Percentiles rank a stretch among this genome's conserved stretches.
These are phyloP conservation scores for Drosophila murphyi DNA, from an alignment of 1,140 invertebrate species.

Conservation along the genomic window DNA sequence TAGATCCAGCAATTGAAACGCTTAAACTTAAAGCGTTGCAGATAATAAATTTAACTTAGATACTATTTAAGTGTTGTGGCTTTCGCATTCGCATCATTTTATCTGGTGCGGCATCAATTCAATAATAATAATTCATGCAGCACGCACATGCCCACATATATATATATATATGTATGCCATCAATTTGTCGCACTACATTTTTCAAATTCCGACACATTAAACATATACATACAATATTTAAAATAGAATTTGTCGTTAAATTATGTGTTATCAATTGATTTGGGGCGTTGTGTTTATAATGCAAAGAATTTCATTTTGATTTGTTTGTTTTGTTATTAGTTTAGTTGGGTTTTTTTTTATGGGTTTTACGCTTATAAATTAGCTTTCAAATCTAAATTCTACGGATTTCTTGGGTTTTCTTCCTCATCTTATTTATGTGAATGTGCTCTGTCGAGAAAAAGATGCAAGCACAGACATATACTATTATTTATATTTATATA, in stretches of 20 bases:
- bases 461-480: slow-evolving; percentile 70
- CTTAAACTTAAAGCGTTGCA: slow-evolving; percentile 69
- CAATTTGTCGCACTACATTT: not conserved
- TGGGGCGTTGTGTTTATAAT: slow-evolving; percentile 45
- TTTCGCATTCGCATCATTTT: slow-evolving; percentile 42
- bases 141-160: slow-evolving; percentile 34
- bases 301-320: slow-evolving; percentile 71
- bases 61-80: slow-evolving; percentile 74
- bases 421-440: slow-evolving; percentile 47
- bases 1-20: slow-evolving; percentile 78
- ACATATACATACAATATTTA: slow-evolving; percentile 77
- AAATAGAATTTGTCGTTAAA: slow-evolving; percentile 72
- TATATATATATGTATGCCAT: not conserved
- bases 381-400: slow-evolving; percentile 68
- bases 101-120: slow-evolving; percentile 46
- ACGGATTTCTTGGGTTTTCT: slow-evolving; percentile 53
- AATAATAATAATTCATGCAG: slow-evolving; percentile 65
- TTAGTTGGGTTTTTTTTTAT: slow-evolving; percentile 50
- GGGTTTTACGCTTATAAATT: slow-evolving; percentile 65
- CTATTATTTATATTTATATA: slow-evolving; percentile 51
- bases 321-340: slow-evolving; percentile 39
- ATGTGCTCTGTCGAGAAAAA: slow-evolving; percentile 61
- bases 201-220: slow-evolving; percentile 79
- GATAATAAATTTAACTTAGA: slow-evolving; percentile 77
- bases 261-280: slow-evolving; percentile 72